Evolutionary conservation across 2,888 invertebrate genomes (phyloP).

Genomic region (Rugalucina vietnamica): DNA sequence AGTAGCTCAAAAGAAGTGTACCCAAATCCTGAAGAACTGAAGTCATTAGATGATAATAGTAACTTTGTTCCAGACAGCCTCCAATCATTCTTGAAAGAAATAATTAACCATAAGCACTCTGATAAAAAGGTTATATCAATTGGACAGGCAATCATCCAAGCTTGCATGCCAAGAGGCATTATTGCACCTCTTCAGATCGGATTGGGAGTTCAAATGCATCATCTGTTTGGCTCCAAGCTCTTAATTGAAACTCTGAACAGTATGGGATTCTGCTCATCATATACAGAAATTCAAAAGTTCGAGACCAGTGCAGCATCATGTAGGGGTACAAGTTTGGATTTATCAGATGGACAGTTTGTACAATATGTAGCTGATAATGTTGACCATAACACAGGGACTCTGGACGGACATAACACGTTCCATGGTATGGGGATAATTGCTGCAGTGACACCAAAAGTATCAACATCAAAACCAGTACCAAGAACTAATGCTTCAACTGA

Average conservation of each 20-base stretch:
- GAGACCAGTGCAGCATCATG: neutral
- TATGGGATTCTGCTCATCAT: neutral
- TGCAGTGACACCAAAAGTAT: neutral
- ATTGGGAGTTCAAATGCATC: conserved; percentile 25
- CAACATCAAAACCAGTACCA: neutral
- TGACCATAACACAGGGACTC: conserved; percentile 4
- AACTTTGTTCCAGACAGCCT: conserved; percentile 50
- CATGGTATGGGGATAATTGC: neutral
- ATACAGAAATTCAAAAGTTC: neutral
- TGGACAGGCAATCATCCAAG: conserved; percentile 23
- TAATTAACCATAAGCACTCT: conserved; percentile 30
- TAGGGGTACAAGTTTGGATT: neutral
- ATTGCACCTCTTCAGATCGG: conserved; percentile 16
- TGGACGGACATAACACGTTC: neutral
- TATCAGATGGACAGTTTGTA: neutral
- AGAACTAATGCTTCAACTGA: neutral
- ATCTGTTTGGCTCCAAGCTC: neutral
- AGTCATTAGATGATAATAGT: too few relatives aligned
- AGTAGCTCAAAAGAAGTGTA: conserved; percentile 13
- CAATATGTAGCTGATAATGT: conserved; percentile 11
- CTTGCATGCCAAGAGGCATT: neutral
- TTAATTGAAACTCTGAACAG: conserved; percentile 11
- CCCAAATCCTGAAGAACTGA: too few relatives aligned
- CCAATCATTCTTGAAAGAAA: conserved; percentile 23
- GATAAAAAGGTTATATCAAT: conserved; percentile 28